Conservation (phyloP, 2,888 invertebrate species). For the Cancer borealis region DNA sequence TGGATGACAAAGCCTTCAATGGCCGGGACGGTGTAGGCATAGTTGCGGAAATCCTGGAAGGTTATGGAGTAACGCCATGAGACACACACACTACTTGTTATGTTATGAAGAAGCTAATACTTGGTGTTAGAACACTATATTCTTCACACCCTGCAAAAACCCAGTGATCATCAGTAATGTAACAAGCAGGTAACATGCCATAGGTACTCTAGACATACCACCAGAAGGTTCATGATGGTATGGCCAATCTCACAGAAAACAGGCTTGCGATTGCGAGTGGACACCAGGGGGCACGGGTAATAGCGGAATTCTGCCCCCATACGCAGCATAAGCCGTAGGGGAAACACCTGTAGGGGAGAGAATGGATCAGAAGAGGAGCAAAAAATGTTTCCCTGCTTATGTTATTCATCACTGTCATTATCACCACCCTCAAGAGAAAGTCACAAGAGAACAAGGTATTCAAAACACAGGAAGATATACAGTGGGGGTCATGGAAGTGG, state of each 20-base stretch:
- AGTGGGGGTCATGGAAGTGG: too few relatives aligned
- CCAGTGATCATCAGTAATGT: not conserved
- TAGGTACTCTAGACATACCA: constrained; percentile 80
- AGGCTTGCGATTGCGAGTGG: constrained; percentile 87
- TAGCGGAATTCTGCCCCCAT: constrained; percentile 92
- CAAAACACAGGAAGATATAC: too few relatives aligned
- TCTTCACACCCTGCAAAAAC: not conserved
- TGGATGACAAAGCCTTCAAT: constrained; percentile 89
- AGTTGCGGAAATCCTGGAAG: constrained; percentile 88
- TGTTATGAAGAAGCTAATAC: not conserved
- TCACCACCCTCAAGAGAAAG: not conserved
- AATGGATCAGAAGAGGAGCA: not conserved
- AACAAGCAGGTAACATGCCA: not conserved
- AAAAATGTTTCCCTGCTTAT: too few relatives aligned
- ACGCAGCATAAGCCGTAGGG: constrained; percentile 86
- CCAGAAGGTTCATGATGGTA: constrained; percentile 91
- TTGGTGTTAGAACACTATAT: not conserved
- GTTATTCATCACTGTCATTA: not conserved
- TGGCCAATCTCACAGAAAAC: constrained; percentile 92
- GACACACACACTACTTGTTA: not conserved
- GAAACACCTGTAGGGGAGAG: constrained; percentile 79
- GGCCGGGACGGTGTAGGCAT: constrained; percentile 88
- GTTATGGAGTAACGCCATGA: not conserved
- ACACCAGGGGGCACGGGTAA: constrained; percentile 91
- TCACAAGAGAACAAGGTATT: not conserved